Base-by-base conservation (phyloP, 2,113 vertebrate genomes). In the Condylura cristata region DNA sequence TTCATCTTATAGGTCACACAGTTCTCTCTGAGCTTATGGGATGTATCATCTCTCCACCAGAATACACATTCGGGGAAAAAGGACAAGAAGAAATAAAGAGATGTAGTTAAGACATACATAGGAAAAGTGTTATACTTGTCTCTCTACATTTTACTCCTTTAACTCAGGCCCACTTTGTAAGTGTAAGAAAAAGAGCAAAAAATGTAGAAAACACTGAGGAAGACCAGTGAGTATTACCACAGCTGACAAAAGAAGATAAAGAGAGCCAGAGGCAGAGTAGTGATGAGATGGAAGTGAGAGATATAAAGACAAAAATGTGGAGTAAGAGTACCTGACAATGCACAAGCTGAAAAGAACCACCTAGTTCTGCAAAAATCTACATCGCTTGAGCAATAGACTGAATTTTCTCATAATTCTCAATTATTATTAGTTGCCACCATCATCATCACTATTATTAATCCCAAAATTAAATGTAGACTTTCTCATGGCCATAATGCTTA, bases 401-500 rank as follows among this genome's bases (percentile, higher is more conserved):
- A 87, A 44, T 93, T 90, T 79, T 92, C n/a, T 72, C 44, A n/a
- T 66, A 90, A 80, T 71, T 92, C 41, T 76, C 89, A 80, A 53
- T 95, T 76, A 68, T 8, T 91, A 13, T 70, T 85, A 70, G 41
- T 58, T 46, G 51, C 44, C n/a, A 70, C 37, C 30, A 63, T 66
- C 68, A 26, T 41, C 68, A 58, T 39, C 12, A 58, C 46, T 65
- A 68, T 41, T 71, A 65, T 82, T 72, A 81, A 74, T 80, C 90
- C 85, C 66, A 87, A 87, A 96, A 93, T 76, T 93, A 95, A 84
- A 34, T 90, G 72, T 5, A 82, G 41, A n/a, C 22, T 86, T 87
- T 88, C 90, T 61, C 26, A 78, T 51, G 30, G 48, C 72, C 24
- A 78, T n/a, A 46, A 95, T 75, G 44, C 63, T 83, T 68, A 91